A percentile compares a stretch with the other conserved stretches of the same genome.
These are phyloP conservation scores for Volucella inflata DNA, from an alignment of 2,888 invertebrate species.

Conservation along the genomic window DNA sequence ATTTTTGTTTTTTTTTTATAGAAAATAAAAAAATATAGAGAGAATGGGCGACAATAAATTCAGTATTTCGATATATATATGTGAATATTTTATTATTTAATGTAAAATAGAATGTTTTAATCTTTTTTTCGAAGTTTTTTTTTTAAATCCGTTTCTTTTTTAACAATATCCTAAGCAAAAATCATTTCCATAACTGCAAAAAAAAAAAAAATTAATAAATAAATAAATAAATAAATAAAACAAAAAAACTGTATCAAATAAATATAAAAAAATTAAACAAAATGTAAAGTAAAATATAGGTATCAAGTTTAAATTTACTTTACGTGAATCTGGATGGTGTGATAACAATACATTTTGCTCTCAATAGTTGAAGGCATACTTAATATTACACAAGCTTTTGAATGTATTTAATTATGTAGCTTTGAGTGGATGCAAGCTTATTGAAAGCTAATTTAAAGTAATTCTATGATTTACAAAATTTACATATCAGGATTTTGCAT, in stretches of 20 bases:
- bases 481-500: no score
- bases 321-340: no score
- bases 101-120: slow-evolving; percentile 34
- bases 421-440: no score
- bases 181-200: slow-evolving; percentile 75
- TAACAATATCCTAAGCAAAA: slow-evolving; percentile 73
- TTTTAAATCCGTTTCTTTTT: slow-evolving; percentile 62
- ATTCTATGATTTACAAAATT: no score
- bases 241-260: slow-evolving; percentile 15
- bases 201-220: slow-evolving; percentile 64
- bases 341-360: no score
- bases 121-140: slow-evolving; percentile 19
- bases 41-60: slow-evolving; percentile 66
- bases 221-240: slow-evolving; percentile 62
- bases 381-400: no score
- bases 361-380: no score
- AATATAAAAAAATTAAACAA: not conserved
- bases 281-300: no score
- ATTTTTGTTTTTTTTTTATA: slow-evolving; percentile 45
- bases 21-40: slow-evolving; percentile 52
- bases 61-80: slow-evolving; percentile 46
- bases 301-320: no score
- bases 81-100: slow-evolving; percentile 32
- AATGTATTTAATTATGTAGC: no score
- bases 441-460: no score